These are phyloP conservation scores for Pontoporia blainvillei DNA, from an alignment of 2,113 vertebrate genomes.

Conservation along the genomic window DNA sequence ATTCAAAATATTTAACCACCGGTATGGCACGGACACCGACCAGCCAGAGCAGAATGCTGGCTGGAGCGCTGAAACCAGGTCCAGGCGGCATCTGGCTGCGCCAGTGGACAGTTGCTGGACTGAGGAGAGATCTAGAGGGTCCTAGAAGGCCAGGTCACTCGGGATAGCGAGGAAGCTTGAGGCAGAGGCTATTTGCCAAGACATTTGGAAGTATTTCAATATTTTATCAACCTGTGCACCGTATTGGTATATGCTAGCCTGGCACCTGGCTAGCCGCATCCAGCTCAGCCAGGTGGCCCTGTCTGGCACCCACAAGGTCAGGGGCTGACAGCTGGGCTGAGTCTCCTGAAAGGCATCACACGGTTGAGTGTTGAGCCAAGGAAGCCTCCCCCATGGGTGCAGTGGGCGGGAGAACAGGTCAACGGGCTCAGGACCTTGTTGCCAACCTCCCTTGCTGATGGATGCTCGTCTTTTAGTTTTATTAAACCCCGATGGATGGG, in stretches of 20 bases:
- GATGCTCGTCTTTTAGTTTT: constrained; percentile 70
- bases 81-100: background rate
- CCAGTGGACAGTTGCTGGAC: background rate
- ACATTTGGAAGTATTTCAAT: background rate
- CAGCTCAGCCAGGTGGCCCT: background rate
- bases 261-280: background rate
- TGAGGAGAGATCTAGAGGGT: background rate
- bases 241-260: background rate
- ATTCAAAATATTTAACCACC: constrained; percentile 64
- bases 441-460: constrained; percentile 40
- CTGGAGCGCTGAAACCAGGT: background rate
- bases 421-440: constrained; percentile 12
- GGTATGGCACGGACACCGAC: background rate
- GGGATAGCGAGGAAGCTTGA: background rate
- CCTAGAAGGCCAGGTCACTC: background rate
- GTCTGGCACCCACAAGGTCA: constrained; percentile 8
- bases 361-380: background rate
- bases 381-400: background rate
- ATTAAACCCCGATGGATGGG: constrained; percentile 72
- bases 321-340: background rate
- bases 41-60: background rate
- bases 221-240: background rate
- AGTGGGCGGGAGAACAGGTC: background rate
- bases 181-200: background rate
- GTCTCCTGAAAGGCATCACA: constrained; percentile 33